Evolutionary conservation across 2,888 invertebrate genomes (phyloP), one percentile per base, ranked within the genome.

Genomic region (Notodonta ziczac): DNA sequence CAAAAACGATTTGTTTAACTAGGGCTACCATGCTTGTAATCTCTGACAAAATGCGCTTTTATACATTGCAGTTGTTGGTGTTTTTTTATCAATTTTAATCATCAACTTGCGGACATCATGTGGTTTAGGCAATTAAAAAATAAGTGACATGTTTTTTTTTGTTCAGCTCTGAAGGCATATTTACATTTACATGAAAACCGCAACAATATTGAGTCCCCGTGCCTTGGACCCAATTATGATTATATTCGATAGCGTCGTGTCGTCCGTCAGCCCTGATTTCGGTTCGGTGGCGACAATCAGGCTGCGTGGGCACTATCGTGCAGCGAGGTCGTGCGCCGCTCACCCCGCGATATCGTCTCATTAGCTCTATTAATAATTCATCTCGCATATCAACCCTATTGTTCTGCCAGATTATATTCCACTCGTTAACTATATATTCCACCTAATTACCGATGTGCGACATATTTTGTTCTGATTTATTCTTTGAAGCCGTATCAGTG

Each of bases 311-410:
- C 89, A 81, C 87, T 91, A 91, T 91, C 91, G 73, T 61, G 73
- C 70, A 76, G 80, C 88, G 89, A 91, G 92, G 91, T 91, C 91
- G 89, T 84, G 89, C 84, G 74, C 84, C 87, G 90, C 88, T 91
- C 91, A 91, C 92, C 92, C 92, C 83, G 83, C 88, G 72, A 75
- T 90, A 91, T 89, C 91, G 87, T 82, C 89, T 89, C 88, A 88
- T 90, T 91, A 89, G 80, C 88, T 85, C 87, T 90, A 91, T 90
- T 91, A 89, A 90, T 91, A 90, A 91, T 90, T 90, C 90, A 90
- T 87, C 86, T 86, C 83, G 77, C 88, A 89, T 89, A 88, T 85
- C 83, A 80, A 83, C 85, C 84, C 87, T 88, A 89, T 89, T 89
- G 89, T 87, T 88, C 83, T 86, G 81, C 78, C 77, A 83, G 84